Evolutionary conservation across 1,140 invertebrate genomes (phyloP).

Genomic region (Sesamia nonagrioides): DNA sequence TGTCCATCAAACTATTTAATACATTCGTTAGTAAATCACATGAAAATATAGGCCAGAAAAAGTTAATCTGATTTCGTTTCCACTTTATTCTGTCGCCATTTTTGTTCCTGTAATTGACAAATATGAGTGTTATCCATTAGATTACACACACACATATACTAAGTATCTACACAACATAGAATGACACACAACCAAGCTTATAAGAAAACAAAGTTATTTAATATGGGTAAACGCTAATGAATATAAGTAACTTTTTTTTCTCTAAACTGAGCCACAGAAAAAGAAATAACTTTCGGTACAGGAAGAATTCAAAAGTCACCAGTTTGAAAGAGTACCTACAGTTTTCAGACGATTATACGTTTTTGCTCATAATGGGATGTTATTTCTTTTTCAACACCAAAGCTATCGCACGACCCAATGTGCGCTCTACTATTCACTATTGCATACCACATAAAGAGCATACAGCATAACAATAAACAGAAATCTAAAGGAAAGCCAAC

Average conservation of each 20-base stretch:
- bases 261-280: not conserved
- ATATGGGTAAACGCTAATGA: not conserved
- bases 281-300: too few species aligned
- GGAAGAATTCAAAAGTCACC: too few species aligned
- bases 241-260: not conserved
- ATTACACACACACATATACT: not conserved
- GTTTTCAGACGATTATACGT: not conserved
- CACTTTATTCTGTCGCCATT: constrained; percentile 83
- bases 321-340: not conserved
- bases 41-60: constrained; percentile 37
- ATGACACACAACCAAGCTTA: constrained; percentile 1
- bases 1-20: constrained; percentile 48
- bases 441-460: constrained; percentile 1
- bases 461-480: constrained; percentile 2
- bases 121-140: constrained; percentile 35
- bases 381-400: not conserved
- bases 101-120: constrained; percentile 82
- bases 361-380: not conserved
- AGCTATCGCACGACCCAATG: not conserved
- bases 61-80: constrained; percentile 75
- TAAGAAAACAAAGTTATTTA: not conserved
- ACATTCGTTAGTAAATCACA: constrained; percentile 59
- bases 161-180: not conserved
- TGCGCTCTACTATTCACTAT: not conserved
- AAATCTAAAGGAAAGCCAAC: not conserved